These are phyloP conservation scores for Cephalopterus ornatus DNA, from an alignment of 2,113 vertebrate genomes.

Conservation along the genomic window DNA sequence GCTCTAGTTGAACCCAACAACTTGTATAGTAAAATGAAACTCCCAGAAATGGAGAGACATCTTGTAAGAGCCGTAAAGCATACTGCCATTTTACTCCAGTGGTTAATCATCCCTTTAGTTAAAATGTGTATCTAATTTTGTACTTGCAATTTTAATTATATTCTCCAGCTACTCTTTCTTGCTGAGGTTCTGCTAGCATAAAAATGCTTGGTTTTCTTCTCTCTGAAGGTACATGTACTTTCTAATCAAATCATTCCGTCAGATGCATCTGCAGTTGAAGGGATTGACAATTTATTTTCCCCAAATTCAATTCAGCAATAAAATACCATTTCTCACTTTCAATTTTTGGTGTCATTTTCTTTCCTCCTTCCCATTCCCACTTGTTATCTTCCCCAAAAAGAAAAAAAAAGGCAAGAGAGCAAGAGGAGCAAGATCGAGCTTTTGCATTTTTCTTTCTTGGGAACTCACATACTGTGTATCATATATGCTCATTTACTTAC, in stretches of 20 bases:
- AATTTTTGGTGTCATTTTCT: constrained; percentile 2
- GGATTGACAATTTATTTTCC: background rate
- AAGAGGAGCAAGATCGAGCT: background rate
- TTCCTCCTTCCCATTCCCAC: background rate
- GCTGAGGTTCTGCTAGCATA: background rate
- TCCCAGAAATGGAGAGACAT: background rate
- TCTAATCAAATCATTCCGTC: background rate
- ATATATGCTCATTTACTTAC: background rate
- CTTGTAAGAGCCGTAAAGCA: background rate
- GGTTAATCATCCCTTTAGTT: background rate
- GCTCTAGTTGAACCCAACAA: background rate
- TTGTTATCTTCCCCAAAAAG: background rate
- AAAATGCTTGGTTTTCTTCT: background rate
- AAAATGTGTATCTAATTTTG: background rate
- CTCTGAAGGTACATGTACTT: background rate
- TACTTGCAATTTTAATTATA: background rate
- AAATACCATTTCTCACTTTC: background rate
- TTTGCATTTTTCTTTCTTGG: background rate
- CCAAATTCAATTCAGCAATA: background rate
- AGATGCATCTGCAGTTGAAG: background rate
- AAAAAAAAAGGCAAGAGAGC: background rate
- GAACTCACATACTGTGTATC: background rate
- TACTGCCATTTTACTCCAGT: background rate
- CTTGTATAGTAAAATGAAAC: background rate
- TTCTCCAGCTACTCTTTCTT: background rate